Evolutionary conservation across 2,797 vertebrate species (phyloP).

Genomic region (Xenopus petersii): DNA sequence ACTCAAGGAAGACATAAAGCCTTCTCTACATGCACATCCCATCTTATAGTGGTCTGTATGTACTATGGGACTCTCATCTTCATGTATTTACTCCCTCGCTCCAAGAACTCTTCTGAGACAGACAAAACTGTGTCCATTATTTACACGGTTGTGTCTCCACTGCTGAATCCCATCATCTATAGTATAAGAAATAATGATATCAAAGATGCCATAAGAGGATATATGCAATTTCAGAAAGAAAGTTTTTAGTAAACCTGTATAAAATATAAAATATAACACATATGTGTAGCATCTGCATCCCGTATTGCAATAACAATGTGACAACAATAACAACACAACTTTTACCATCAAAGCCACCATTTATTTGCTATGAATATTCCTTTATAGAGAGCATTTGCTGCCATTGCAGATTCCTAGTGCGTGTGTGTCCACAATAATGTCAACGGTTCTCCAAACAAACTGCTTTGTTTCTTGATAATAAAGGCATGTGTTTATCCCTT

Average conservation of each 20-base stretch:
- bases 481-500: too few species aligned
- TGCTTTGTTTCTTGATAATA: too few species aligned
- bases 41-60: not conserved
- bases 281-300: too few species aligned
- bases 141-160: not conserved
- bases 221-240: not conserved
- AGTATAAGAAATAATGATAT: conserved; percentile 1
- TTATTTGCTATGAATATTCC: too few species aligned
- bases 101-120: conserved; percentile 3
- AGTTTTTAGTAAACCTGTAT: conserved; percentile 11
- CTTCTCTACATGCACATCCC: not conserved
- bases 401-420: too few species aligned
- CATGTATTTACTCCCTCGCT: not conserved
- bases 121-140: conserved; percentile 1
- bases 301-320: too few species aligned
- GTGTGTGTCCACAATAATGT: too few species aligned
- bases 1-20: not conserved
- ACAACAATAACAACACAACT: not conserved
- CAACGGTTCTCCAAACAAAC: too few species aligned
- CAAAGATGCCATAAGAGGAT: not conserved
- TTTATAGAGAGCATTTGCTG: too few species aligned
- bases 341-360: too few species aligned
- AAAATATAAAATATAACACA: too few species aligned
- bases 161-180: conserved; percentile 2
- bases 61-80: not conserved